Evolutionary conservation across 2,797 vertebrate genomes (phyloP), one percentile per base, ranked within the genome.

Genomic region (Oryzias dopingdopingensis): DNA sequence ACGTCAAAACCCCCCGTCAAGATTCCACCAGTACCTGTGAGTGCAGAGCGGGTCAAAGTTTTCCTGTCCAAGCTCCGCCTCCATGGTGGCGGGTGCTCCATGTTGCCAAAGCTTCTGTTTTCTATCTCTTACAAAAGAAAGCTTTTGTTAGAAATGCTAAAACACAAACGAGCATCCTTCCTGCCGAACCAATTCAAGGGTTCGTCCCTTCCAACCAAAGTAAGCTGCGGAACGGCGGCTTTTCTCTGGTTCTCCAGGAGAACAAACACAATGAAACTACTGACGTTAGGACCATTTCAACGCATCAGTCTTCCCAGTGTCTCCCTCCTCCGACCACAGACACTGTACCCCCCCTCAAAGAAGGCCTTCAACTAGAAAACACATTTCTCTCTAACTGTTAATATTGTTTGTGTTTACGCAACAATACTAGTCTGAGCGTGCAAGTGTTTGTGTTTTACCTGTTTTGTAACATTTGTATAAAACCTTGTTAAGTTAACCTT

Each of bases 391-490:
- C 63, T 82, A 26, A 53, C 32, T 85, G 81, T 84, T 83, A 71
- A 85, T 77, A 77, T 74, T 73, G 73, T 74, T 50, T 60, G 62
- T 81, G 83, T 83, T 72, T 73, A 81, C 62, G 64, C 79, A 58
- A 65, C 79, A 71, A 70, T 73, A 56, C 67, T 46, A 44, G 81
- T 85, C 67, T 49, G 72, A 80, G 82, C 43, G 78, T 89, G 77
- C 80, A 82, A 74, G 72, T 80, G 77, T 83, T 83, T 81, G 84
- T 86, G 72, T 82, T 69, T 37, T 64, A 87, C 77, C 59, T 48
- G 58, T 89, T 91, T 92, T 93, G 91, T 93, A 93, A 91, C 89
- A 92, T 93, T 93, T 93, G 91, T 93, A 93, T 84, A 29, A 88
- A 93, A 86, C 86, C 85, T 92, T 91, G 88, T 90, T 92, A 92